Evolutionary conservation across 2,888 invertebrate genomes (phyloP), one percentile per base, ranked within the genome.

Genomic region (Stenoptilia bipunctidactyla): DNA sequence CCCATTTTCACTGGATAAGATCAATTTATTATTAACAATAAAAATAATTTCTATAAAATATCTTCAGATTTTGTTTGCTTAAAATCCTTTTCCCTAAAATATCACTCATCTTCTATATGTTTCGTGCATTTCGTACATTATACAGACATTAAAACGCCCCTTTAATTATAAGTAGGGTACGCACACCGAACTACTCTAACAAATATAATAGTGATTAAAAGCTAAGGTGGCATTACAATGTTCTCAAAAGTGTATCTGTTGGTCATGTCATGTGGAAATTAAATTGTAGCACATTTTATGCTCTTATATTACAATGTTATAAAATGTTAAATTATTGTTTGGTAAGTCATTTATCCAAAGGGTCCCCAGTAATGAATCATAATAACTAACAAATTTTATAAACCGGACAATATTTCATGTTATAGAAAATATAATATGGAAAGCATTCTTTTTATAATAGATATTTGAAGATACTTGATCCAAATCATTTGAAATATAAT

Each of bases 91-190:
- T 58, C 58, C 58, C 58, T 66, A 66, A 66, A 70, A 65, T 75
- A 72, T 70, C 65, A 74, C 62, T 70, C 87, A 90, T 91, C 91
- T 91, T 91, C 91, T 91, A 90, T 88, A 90, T 89, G 91, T 91
- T 91, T 91, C 90, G 91, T 91, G 91, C 91, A 91, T 91, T 91
- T 91, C 91, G 86, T 90, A 89, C 89, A 90, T 90, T 89, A 91
- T 91, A 91, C 90, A 91, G 90, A 87, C 82, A 82, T 70, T 69
- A 74, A 79, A 82, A 70, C 74, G 85, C 82, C 79, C 84, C 85
- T 84, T 50, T 62, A 72, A 75, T 77, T 84, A 85, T 72, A 85
- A 70, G 65, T 50, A 60, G 84, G 83, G 79, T 72, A 74, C 82
- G 80, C 62, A 80, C 79, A 82, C 79, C 74, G 13, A 58, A 83